phyloP scores from a whole-genome alignment of 2,113 vertebrate species.

The Anhinga anhinga region DNA sequence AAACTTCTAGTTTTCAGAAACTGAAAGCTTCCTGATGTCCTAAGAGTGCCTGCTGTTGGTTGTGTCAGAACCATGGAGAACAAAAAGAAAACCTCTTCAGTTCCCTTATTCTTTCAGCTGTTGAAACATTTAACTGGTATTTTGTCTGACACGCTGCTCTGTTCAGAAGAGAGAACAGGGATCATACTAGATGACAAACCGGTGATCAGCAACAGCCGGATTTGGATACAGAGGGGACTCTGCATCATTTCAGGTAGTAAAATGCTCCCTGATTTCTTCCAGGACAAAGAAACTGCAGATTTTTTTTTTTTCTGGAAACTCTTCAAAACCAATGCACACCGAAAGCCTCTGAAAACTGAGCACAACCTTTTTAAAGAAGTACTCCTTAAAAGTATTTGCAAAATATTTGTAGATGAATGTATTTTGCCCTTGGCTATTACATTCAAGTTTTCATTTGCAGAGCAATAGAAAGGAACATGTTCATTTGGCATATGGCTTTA shows the following conservation, averaged over 20 bases:
- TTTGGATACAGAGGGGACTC: neutral
- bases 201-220: neutral
- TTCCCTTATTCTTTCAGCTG: neutral
- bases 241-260: neutral
- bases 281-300: neutral
- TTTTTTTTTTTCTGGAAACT: neutral
- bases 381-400: neutral
- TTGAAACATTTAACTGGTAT: neutral
- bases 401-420: neutral
- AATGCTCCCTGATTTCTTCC: neutral
- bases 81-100: neutral
- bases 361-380: neutral
- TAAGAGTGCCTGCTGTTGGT: neutral
- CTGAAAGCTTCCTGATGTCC: neutral
- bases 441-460: neutral
- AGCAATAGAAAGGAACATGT: neutral
- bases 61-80: neutral
- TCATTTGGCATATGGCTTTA: neutral
- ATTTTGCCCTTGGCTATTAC: neutral
- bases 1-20: neutral
- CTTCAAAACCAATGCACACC: neutral
- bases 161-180: neutral
- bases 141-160: neutral
- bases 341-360: neutral
- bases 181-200: neutral